Evolutionary conservation across 2,113 vertebrate genomes (phyloP).

Genomic region (Heterochromis multidens): DNA sequence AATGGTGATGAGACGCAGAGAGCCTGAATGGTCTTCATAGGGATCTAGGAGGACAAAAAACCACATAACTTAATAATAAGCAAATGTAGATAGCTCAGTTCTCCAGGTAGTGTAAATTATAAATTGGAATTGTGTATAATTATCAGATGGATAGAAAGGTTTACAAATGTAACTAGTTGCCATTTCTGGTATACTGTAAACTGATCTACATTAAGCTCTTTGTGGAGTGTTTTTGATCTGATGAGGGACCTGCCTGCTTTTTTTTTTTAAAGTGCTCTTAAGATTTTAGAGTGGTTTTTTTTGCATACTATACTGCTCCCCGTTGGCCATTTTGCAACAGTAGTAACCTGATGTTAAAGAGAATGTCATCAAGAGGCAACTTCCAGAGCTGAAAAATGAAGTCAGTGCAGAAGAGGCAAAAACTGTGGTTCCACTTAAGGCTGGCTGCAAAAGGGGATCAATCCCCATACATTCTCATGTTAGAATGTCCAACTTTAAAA

Average conservation of each 20-base stretch:
- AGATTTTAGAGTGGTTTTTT: too few species aligned
- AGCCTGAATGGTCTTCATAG: slow-evolving; percentile 91
- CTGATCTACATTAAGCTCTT: background rate
- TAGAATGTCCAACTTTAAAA: too few species aligned
- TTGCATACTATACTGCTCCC: too few species aligned
- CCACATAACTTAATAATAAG: background rate
- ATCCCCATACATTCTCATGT: too few species aligned
- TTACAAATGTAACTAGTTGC: background rate
- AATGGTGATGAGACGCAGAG: slow-evolving; percentile 91
- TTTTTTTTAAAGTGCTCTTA: background rate
- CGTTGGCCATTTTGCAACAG: too few species aligned
- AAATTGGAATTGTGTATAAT: background rate
- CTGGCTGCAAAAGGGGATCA: too few species aligned
- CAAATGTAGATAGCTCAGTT: background rate
- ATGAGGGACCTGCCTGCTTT: background rate
- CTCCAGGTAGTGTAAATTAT: background rate
- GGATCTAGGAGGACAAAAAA: slow-evolving; percentile 77
- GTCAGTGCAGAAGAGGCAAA: too few species aligned
- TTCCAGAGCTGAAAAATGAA: too few species aligned
- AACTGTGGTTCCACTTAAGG: too few species aligned
- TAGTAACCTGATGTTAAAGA: too few species aligned
- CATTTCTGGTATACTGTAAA: background rate
- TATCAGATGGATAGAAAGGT: background rate
- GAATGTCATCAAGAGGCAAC: too few species aligned
- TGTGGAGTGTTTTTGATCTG: background rate